Base-by-base conservation (phyloP, 2,113 vertebrate species). In the Arizona elegans region DNA sequence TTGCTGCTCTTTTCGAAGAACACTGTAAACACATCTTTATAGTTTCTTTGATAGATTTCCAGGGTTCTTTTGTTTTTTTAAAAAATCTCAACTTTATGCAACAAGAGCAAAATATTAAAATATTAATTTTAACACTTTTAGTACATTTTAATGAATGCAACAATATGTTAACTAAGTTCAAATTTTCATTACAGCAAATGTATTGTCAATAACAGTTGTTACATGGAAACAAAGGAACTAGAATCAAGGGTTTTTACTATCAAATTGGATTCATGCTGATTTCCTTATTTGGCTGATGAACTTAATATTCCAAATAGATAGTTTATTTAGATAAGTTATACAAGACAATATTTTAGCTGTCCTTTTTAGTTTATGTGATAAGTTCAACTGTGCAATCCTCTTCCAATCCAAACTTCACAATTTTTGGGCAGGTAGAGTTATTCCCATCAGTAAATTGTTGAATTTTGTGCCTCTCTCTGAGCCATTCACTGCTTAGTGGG, bases 111-210 rank as follows among this genome's bases (percentile, higher is more conserved):
- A 81, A 33, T n/a, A 53, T 53, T 43, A 5, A 0, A 87, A 38
- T 65, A 53, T 52, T 91, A 89, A 53, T 2, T 75, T 7, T 55
- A 53, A 53, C 8, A 29, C 38, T 19, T 55, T 89, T 65, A 81
- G 53, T 55, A 92, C 85, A 92, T 92, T 50, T 91, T 56, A 0
- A 91, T 90, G 91, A 62, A 93, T 21, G 38, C 88, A 88, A 13
- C 47, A 33, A n/a, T 70, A 75, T 53, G 10, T 70, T 9, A 33
- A 52, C 50, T 43, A 91, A 53, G 3, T 50, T 75, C 21, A 86
- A 29, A 29, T 86, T 24, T 50, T 47, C 23, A 43, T 1, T 62
- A 33, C n/a, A 33, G 7, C 56, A 62, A 5, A 38, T 47, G 95
- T 70, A 24, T 95, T 92, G 81, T 86, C 17, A 43, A 21, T 81